Evolutionary conservation across 2,888 invertebrate genomes (phyloP), one percentile per base, ranked within the genome.

Genomic region (Hydroisotoma schaefferi): DNA sequence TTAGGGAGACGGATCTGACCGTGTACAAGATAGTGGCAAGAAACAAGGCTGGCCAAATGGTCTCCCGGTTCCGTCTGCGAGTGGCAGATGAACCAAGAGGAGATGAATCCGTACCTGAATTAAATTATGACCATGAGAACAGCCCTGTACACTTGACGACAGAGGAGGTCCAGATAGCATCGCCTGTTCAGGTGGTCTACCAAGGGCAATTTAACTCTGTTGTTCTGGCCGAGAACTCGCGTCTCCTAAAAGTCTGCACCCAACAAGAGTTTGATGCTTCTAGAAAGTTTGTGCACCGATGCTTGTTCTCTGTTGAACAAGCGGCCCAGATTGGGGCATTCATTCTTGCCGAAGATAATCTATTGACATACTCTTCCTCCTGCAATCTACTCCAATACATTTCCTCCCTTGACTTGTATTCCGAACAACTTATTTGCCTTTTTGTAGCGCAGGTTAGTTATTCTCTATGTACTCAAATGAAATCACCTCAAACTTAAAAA

Each of bases 21-120:
- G 89, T 90, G 1, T 95, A 93, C 79, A 93, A 92, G 75, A 80
- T 94, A 10, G 83, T 91, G 29, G 84, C 90, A 47, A 82, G 83
- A 61, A 94, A 92, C 79, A 83, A 86, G 10, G 86, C 86, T 69
- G 94, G 94, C 0, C 87, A 89, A 71, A 84, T 83, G 66, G 82
- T 85, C 0, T 85, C 87, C 12, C 37, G 61, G 25, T 64, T 64
- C 58, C 49, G 61, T 5, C 26, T 59, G 23, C 33, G 37, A 20
- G 12, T 52, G 22, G 29, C 51, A 2, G 51, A 52, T 20, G 51
- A 57, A 8, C 44, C 48, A 23, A 38, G 43, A 43, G 48, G 23
- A 37, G 60, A 60, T n/a, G 28, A 23, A 12, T n/a, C 22, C 12
- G 26, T 26, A 44, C 29, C 44, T 20, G 47, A 53, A n/a, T 22